phyloP scores from a whole-genome alignment of 2,797 vertebrate genomes.

The Pseudocheirus occidentalis region DNA sequence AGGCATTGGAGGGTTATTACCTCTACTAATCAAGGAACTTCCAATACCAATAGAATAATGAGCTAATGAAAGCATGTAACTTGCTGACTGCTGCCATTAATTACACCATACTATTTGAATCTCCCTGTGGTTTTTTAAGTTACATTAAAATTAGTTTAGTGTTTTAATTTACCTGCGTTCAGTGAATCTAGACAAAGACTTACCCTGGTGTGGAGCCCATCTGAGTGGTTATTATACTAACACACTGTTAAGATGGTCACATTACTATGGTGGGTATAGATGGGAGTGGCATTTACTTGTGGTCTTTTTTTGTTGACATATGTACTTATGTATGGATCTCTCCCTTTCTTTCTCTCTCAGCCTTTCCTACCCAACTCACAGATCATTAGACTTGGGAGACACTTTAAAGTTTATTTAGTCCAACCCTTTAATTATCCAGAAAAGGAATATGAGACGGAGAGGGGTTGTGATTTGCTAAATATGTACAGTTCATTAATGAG shows the following conservation, averaged over 20 bases:
- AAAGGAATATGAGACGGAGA: neutral
- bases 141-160: neutral
- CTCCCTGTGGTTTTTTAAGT: neutral
- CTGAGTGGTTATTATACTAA: neutral
- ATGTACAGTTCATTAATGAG: neutral
- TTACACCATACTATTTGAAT: neutral
- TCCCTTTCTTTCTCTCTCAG: neutral
- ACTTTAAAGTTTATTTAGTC: neutral
- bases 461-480: neutral
- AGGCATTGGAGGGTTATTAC: neutral
- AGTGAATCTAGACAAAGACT: neutral
- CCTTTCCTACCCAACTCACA: neutral
- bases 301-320: neutral
- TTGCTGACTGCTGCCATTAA: neutral
- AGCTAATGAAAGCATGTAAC: neutral
- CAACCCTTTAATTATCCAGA: neutral
- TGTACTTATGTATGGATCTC: neutral
- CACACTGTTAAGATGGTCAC: neutral
- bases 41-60: neutral
- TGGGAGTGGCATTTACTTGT: neutral
- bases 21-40: neutral
- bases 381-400: neutral
- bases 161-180: neutral
- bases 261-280: neutral
- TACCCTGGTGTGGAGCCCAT: neutral